phyloP scores from a whole-genome alignment of 2,888 invertebrate species.

The Tuberolachnus salignus region DNA sequence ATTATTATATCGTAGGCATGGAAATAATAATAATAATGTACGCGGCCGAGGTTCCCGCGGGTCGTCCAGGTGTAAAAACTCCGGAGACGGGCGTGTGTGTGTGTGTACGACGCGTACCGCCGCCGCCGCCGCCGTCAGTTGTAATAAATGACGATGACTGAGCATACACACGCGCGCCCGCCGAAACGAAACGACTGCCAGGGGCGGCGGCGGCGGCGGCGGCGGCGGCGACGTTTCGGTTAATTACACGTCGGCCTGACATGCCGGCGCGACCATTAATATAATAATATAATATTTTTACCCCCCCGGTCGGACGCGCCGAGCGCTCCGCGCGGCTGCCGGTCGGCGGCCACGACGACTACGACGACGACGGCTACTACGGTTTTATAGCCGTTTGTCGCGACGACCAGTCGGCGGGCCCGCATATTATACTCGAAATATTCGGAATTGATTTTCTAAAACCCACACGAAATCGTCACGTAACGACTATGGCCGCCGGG shows the following conservation, averaged over 20 bases:
- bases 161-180: slow-evolving; percentile 11
- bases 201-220: neutral
- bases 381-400: too few relatives aligned
- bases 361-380: too few relatives aligned
- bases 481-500: too few relatives aligned
- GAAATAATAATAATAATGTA: neutral
- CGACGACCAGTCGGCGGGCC: too few relatives aligned
- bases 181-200: too few relatives aligned
- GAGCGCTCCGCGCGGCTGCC: too few relatives aligned
- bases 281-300: slow-evolving; percentile 11
- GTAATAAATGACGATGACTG: slow-evolving; percentile 55
- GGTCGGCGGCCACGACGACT: too few relatives aligned
- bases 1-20: neutral
- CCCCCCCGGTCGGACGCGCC: neutral
- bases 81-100: neutral
- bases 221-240: slow-evolving; percentile 49
- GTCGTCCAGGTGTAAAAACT: slow-evolving; percentile 51
- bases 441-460: too few relatives aligned
- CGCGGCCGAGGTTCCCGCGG: slow-evolving; percentile 9
- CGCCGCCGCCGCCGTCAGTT: slow-evolving; percentile 10
- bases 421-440: too few relatives aligned
- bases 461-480: too few relatives aligned
- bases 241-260: slow-evolving; percentile 47
- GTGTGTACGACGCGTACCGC: slow-evolving; percentile 16
- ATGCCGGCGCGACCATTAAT: slow-evolving; percentile 10